These are phyloP conservation scores for Scolopax mira DNA, from an alignment of 2,113 vertebrate species.

Conservation along the genomic window DNA sequence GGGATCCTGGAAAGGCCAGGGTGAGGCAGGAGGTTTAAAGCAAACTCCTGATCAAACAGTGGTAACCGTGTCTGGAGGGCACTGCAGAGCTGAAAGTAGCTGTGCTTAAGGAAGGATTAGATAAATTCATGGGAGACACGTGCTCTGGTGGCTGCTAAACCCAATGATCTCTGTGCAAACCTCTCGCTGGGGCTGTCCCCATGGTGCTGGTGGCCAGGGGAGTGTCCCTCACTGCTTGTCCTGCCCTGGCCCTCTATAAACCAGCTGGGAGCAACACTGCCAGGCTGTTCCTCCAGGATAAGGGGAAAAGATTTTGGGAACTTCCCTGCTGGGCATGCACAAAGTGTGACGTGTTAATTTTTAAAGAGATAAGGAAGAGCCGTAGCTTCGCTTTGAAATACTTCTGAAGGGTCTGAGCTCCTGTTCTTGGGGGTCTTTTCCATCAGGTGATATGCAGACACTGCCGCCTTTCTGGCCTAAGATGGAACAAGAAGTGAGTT, in stretches of 20 bases:
- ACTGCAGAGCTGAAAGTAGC: neutral
- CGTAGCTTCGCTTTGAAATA: neutral
- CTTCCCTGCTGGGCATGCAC: neutral
- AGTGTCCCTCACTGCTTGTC: neutral
- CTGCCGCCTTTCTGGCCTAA: accelerated
- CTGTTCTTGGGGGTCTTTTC: neutral
- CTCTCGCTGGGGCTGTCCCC: neutral
- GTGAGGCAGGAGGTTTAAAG: neutral
- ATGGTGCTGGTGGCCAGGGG: neutral
- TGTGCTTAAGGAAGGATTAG: neutral
- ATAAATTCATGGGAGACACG: neutral
- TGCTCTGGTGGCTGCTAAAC: neutral
- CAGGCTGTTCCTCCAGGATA: accelerated
- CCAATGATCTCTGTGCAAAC: neutral
- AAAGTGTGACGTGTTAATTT: neutral
- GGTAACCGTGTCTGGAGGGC: neutral
- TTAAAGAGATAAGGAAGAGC: neutral
- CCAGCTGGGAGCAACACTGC: neutral
- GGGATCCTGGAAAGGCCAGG: neutral
- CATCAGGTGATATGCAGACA: neutral
- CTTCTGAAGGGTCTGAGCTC: neutral
- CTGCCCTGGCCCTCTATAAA: neutral
- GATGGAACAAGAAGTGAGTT: neutral
- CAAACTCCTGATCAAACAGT: neutral
- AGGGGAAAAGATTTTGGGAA: accelerated